Conservation (phyloP, 2,797 vertebrate species). For the Anguilla obscura region DNA sequence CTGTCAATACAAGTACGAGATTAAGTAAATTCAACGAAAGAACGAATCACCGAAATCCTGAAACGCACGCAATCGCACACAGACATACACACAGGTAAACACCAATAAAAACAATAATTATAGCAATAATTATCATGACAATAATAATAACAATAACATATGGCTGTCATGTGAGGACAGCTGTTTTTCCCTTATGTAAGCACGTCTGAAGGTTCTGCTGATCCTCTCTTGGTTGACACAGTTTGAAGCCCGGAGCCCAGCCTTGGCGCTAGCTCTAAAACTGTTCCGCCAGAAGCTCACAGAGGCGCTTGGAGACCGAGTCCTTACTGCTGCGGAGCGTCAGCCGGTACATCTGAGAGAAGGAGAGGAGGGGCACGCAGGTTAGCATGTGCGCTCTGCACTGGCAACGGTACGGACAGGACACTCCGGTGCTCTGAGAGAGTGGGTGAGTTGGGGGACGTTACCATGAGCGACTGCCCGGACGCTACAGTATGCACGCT, state of each 20-base stretch:
- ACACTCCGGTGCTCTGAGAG: not conserved
- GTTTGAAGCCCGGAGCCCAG: conserved; percentile 4
- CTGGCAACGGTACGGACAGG: not conserved
- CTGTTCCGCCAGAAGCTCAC: conserved; percentile 87
- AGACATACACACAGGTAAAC: conserved; percentile 58
- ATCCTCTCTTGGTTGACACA: conserved; percentile 53
- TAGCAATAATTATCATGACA: conserved; percentile 61
- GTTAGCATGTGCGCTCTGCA: not conserved
- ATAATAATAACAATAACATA: conserved; percentile 63
- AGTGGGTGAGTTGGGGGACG: not conserved
- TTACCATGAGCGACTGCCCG: not conserved
- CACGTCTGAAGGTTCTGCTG: conserved; percentile 57
- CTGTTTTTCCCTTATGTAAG: conserved; percentile 72
- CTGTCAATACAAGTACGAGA: conserved; percentile 23
- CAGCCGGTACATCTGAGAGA: conserved; percentile 85
- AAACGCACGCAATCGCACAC: conserved; percentile 29
- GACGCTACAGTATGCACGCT: not conserved
- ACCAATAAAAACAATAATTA: conserved; percentile 64
- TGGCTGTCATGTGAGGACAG: conserved; percentile 57
- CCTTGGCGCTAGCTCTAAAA: conserved; percentile 71
- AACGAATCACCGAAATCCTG: conserved; percentile 26
- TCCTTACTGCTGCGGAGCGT: conserved; percentile 94
- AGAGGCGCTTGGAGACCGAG: conserved; percentile 83
- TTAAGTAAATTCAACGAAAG: conserved; percentile 8
- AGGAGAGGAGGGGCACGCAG: not conserved